These are phyloP conservation scores for Acestrorhynchus altus DNA, from an alignment of 2,797 vertebrate genomes.

Conservation along the genomic window DNA sequence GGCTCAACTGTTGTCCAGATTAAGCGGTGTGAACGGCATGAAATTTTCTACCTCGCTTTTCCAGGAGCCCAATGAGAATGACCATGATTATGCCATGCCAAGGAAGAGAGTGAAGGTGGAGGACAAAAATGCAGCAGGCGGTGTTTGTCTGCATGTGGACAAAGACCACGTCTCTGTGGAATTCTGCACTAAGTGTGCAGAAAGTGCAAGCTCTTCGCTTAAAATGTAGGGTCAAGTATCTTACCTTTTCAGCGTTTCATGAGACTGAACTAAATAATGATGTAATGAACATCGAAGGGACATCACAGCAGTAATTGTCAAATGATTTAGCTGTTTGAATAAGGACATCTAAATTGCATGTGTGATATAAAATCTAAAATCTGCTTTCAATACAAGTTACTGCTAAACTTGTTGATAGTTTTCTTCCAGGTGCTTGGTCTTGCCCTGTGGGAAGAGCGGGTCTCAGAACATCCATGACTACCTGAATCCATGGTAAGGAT, in stretches of 20 bases:
- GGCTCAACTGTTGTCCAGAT: conserved; percentile 89
- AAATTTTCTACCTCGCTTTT: conserved; percentile 95
- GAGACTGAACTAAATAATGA: conserved; percentile 74
- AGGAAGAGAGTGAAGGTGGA: conserved; percentile 81
- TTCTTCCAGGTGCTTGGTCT: conserved; percentile 99
- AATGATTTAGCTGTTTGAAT: conserved; percentile 56
- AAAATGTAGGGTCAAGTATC: conserved; percentile 99
- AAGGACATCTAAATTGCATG: conserved; percentile 71
- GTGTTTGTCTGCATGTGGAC: conserved; percentile 96
- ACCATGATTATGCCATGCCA: conserved; percentile 94
- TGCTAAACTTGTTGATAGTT: conserved; percentile 99
- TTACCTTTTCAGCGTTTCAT: conserved; percentile 75
- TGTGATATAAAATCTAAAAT: conserved; percentile 52
- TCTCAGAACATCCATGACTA: conserved; percentile 92
- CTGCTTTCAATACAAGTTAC: conserved; percentile 86
- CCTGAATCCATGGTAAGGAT: conserved; percentile 98
- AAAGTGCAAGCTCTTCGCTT: conserved; percentile 85
- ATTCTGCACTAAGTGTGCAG: conserved; percentile 95
- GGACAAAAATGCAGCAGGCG: conserved; percentile 83
- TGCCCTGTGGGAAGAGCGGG: conserved; percentile 92
- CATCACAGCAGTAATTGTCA: conserved; percentile 68
- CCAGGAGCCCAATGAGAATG: conserved; percentile 81
- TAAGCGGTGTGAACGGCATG: conserved; percentile 93
- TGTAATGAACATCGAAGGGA: conserved; percentile 69
- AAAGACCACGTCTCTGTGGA: conserved; percentile 97